Percentiles rank a stretch among this genome's conserved stretches.
phyloP scores from a whole-genome alignment of 2,888 invertebrate genomes.

The Callinectes sapidus region DNA sequence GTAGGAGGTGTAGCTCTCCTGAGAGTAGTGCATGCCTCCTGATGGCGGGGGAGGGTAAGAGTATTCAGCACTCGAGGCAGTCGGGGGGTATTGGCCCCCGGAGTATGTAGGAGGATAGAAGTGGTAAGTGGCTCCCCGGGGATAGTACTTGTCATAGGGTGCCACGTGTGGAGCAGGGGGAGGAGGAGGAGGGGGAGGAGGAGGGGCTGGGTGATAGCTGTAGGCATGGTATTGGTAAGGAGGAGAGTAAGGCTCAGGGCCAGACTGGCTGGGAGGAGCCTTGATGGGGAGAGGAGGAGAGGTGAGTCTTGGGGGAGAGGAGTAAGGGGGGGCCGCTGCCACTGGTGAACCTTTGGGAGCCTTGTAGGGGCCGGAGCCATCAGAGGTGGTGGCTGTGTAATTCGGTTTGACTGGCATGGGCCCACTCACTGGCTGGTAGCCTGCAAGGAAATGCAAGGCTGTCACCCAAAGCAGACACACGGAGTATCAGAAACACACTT shows the following conservation, averaged over 20 bases:
- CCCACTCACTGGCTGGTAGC: slow-evolving; percentile 72
- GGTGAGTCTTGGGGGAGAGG: slow-evolving; percentile 67
- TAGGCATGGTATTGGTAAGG: slow-evolving; percentile 61
- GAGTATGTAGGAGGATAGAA: slow-evolving; percentile 65
- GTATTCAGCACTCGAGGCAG: slow-evolving; percentile 74
- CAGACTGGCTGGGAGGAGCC: slow-evolving; percentile 57
- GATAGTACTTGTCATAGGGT: slow-evolving; percentile 66
- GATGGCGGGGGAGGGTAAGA: slow-evolving; percentile 68
- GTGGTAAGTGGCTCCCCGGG: slow-evolving; percentile 61
- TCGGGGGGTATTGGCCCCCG: slow-evolving; percentile 73
- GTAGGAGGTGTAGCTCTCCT: slow-evolving; percentile 71
- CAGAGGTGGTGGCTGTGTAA: slow-evolving; percentile 68
- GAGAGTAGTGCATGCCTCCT: slow-evolving; percentile 68
- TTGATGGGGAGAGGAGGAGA: slow-evolving; percentile 64
- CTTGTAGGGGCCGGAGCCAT: slow-evolving; percentile 66
- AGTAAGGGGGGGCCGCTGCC: slow-evolving; percentile 68
- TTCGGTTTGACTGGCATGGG: slow-evolving; percentile 70
- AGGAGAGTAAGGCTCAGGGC: slow-evolving; percentile 59
- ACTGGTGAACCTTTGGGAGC: slow-evolving; percentile 67
- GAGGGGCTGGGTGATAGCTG: slow-evolving; percentile 54
- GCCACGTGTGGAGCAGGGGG: slow-evolving; percentile 49
- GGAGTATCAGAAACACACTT: slow-evolving; percentile 32
- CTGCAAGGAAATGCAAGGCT: slow-evolving; percentile 71
- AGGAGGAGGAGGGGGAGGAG: slow-evolving; percentile 67
- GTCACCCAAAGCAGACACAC: slow-evolving; percentile 58